Percentiles rank a stretch among this genome's conserved stretches.
These are phyloP conservation scores for Illadopsis cleaveri DNA, from an alignment of 2,113 vertebrate species.

Conservation along the genomic window DNA sequence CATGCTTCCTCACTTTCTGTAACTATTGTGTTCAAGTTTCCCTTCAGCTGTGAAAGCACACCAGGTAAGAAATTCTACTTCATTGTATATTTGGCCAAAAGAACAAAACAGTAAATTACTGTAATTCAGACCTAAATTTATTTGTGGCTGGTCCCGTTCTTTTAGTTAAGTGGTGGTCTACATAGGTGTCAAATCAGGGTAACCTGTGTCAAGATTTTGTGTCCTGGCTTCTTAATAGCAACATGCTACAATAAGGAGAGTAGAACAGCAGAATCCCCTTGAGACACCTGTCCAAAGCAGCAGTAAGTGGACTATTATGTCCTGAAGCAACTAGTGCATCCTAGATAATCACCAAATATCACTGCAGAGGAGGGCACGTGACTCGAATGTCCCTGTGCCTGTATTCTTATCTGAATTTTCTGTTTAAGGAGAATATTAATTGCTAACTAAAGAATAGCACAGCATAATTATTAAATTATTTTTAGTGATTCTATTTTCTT, in stretches of 20 bases:
- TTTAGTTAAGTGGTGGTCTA: neutral
- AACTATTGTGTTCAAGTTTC: neutral
- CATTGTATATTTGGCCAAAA: neutral
- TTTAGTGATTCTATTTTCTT: neutral
- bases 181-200: accelerated
- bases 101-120: neutral
- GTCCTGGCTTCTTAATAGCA: neutral
- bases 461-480: neutral
- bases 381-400: neutral
- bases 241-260: neutral
- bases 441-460: neutral
- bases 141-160: accelerated
- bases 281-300: neutral
- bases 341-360: neutral
- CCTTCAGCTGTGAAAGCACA: neutral
- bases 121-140: neutral
- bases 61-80: neutral
- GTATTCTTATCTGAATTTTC: neutral
- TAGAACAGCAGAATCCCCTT: neutral
- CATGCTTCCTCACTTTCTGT: neutral
- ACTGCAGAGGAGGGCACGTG: neutral
- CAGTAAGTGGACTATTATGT: neutral
- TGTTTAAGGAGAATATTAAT: neutral
- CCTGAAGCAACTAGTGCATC: neutral
- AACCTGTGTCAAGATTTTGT: neutral